Percentiles rank a stretch among this genome's conserved stretches.
phyloP scores from a whole-genome alignment of 2,113 vertebrate genomes.

The Noctilio leporinus region DNA sequence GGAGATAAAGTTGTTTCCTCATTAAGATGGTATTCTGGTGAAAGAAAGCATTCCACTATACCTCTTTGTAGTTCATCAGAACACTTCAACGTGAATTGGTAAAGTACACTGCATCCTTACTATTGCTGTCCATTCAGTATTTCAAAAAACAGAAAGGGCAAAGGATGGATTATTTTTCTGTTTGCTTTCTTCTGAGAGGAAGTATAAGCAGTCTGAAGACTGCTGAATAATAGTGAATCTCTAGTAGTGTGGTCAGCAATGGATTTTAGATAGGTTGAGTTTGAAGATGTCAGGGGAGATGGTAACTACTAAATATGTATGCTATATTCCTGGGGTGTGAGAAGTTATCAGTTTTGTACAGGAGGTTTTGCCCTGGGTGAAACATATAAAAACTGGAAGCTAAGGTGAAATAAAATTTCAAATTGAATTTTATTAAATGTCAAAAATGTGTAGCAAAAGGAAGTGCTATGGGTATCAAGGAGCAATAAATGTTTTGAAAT shows the following conservation, averaged over 20 bases:
- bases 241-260: neutral
- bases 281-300: neutral
- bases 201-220: neutral
- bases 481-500: neutral
- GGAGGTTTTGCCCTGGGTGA: neutral
- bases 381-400: neutral
- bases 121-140: neutral
- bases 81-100: constrained; percentile 69
- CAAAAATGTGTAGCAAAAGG: neutral
- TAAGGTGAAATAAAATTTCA: neutral
- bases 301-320: neutral
- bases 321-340: neutral
- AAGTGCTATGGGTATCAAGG: neutral
- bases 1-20: constrained; percentile 69
- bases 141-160: neutral
- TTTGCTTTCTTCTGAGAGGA: neutral
- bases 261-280: neutral
- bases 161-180: neutral
- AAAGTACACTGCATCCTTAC: constrained; percentile 45
- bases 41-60: constrained; percentile 53
- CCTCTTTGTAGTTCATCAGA: constrained; percentile 56
- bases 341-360: neutral
- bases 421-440: neutral
- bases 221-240: neutral
- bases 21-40: constrained; percentile 41